A percentile compares a stretch with the other conserved stretches of the same genome.
Evolutionary conservation across 1,140 invertebrate genomes (phyloP).

Genomic region (Bactericera cockerelli): DNA sequence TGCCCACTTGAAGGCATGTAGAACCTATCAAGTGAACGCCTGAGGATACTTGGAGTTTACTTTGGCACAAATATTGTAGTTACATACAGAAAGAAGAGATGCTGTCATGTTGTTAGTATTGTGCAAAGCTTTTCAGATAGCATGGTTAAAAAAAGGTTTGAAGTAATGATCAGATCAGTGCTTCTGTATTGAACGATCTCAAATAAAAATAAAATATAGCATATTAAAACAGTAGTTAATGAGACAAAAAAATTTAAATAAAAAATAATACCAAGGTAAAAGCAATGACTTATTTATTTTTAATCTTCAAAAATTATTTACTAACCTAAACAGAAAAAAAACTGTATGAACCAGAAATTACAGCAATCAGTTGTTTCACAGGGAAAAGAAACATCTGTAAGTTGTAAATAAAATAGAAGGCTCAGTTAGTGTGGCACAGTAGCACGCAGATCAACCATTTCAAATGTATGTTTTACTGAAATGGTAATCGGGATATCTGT

Average conservation of each 20-base stretch:
- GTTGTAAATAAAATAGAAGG: background rate
- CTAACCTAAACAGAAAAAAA: too few relatives aligned
- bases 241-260: too few relatives aligned
- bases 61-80: slow-evolving; percentile 5
- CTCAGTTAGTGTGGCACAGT: background rate
- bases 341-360: too few relatives aligned
- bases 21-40: background rate
- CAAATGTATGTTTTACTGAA: background rate
- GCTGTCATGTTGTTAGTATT: background rate
- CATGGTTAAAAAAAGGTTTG: background rate
- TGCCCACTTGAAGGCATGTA: slow-evolving; percentile 1
- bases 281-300: too few relatives aligned
- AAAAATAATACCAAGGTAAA: too few relatives aligned
- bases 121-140: background rate
- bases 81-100: background rate
- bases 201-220: too few relatives aligned
- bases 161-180: background rate
- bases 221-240: too few relatives aligned
- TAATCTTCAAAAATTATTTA: too few relatives aligned
- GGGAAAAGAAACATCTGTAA: too few relatives aligned
- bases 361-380: too few relatives aligned
- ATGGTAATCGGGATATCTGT: slow-evolving; percentile 4
- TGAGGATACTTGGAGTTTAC: background rate
- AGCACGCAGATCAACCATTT: slow-evolving; percentile 1
- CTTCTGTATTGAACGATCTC: too few relatives aligned